Conservation (phyloP, 2,888 invertebrate genomes). For the Drosophila nigricruria region DNA sequence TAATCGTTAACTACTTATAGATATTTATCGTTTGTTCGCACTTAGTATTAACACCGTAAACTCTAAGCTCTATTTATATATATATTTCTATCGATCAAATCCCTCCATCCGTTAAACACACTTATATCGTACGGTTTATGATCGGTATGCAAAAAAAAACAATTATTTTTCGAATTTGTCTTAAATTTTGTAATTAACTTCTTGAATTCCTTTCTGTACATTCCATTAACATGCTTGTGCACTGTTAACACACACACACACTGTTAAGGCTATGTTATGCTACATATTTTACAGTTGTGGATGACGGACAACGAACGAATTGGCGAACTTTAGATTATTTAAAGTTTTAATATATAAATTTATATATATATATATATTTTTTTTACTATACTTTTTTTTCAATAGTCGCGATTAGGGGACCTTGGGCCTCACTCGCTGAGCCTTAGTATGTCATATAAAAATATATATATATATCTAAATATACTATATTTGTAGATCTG, state of each 20-base stretch:
- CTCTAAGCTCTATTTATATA: background rate
- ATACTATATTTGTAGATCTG: slow-evolving; percentile 1
- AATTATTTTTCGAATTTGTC: background rate
- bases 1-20: slow-evolving; percentile 44
- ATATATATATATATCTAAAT: slow-evolving; percentile 13
- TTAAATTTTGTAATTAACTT: background rate
- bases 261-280: slow-evolving; percentile 9
- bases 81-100: background rate
- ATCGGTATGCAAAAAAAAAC: background rate
- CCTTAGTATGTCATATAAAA: slow-evolving; percentile 21
- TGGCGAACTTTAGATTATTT: slow-evolving; percentile 14
- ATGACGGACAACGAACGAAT: slow-evolving; percentile 11
- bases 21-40: slow-evolving; percentile 56
- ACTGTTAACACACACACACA: slow-evolving; percentile 4
- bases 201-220: background rate
- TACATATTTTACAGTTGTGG: slow-evolving; percentile 1
- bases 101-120: slow-evolving; percentile 2
- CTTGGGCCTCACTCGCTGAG: slow-evolving; percentile 25
- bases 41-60: slow-evolving; percentile 60
- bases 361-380: background rate
- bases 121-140: background rate
- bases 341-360: background rate
- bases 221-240: slow-evolving; percentile 2
- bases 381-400: slow-evolving; percentile 5
- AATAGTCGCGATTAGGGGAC: slow-evolving; percentile 12